These are phyloP conservation scores for Tillus elongatus DNA, from an alignment of 2,888 invertebrate species.

Conservation along the genomic window DNA sequence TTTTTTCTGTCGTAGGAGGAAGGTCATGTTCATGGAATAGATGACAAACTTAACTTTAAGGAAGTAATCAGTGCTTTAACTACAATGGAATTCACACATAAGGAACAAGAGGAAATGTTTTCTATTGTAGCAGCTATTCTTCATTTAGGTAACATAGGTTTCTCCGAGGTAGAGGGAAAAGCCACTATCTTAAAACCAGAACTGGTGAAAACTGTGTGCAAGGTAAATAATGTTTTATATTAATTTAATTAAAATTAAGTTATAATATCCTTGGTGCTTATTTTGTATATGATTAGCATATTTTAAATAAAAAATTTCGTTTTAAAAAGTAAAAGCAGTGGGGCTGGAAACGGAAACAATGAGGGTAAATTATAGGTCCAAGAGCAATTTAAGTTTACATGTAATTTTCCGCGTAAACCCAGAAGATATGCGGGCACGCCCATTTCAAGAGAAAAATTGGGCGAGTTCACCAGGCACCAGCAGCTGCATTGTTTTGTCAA, in stretches of 20 bases:
- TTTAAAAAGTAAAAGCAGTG: too few relatives aligned
- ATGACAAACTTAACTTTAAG: constrained; percentile 61
- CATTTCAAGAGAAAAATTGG: too few relatives aligned
- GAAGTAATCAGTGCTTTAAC: constrained; percentile 65
- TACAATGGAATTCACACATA: constrained; percentile 63
- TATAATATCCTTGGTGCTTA: neutral
- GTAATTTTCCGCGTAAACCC: too few relatives aligned
- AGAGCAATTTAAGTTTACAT: too few relatives aligned
- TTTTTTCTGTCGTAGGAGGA: constrained; percentile 38
- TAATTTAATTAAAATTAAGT: neutral
- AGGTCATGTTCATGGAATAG: constrained; percentile 40
- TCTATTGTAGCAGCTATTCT: constrained; percentile 75
- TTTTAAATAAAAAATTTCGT: too few relatives aligned
- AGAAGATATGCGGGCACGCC: too few relatives aligned
- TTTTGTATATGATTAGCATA: too few relatives aligned
- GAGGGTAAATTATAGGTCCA: too few relatives aligned
- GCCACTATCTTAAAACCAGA: constrained; percentile 62
- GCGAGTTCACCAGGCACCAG: too few relatives aligned
- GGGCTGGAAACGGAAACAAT: too few relatives aligned
- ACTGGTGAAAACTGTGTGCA: constrained; percentile 53
- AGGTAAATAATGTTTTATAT: constrained; percentile 44
- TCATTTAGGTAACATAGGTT: constrained; percentile 80
- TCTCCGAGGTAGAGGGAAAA: constrained; percentile 61
- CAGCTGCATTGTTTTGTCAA: too few relatives aligned
- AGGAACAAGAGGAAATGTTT: constrained; percentile 69